Percentiles rank a stretch among this genome's conserved stretches.
Conservation (phyloP, 2,113 vertebrate species). For the Dromiciops gliroides region DNA sequence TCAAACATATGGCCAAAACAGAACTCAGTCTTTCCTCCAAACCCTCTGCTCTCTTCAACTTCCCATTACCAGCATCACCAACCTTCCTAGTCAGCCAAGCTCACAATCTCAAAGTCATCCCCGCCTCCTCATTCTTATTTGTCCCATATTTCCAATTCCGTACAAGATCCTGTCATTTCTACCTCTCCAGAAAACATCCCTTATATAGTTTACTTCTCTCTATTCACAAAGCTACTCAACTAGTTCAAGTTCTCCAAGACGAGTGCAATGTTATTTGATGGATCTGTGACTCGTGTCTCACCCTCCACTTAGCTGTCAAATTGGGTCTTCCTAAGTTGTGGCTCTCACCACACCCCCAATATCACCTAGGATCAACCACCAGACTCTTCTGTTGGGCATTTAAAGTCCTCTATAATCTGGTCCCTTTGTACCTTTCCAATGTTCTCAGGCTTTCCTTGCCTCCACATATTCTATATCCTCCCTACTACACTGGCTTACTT, state of each 20-base stretch:
- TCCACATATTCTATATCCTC: neutral
- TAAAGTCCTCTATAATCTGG: neutral
- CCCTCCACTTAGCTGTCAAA: no score
- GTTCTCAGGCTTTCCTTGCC: neutral
- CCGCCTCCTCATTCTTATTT: no score
- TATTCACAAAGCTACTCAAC: neutral
- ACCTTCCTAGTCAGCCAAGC: neutral
- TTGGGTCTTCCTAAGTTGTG: neutral
- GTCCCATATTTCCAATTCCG: neutral
- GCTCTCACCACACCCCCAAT: no score
- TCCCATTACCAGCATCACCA: neutral
- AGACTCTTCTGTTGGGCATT: neutral
- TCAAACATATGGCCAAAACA: no score
- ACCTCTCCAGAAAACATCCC: neutral
- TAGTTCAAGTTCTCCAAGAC: no score
- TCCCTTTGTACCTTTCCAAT: neutral
- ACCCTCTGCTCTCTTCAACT: no score
- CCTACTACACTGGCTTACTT: neutral
- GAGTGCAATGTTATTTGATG: neutral
- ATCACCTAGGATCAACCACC: neutral
- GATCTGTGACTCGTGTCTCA: neutral
- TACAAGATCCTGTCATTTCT: neutral
- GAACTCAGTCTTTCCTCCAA: neutral
- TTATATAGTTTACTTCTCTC: neutral
- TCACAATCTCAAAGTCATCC: neutral